Evolutionary conservation across 2,113 vertebrate species (phyloP).

Genomic region (Tragelaphus buxtoni): DNA sequence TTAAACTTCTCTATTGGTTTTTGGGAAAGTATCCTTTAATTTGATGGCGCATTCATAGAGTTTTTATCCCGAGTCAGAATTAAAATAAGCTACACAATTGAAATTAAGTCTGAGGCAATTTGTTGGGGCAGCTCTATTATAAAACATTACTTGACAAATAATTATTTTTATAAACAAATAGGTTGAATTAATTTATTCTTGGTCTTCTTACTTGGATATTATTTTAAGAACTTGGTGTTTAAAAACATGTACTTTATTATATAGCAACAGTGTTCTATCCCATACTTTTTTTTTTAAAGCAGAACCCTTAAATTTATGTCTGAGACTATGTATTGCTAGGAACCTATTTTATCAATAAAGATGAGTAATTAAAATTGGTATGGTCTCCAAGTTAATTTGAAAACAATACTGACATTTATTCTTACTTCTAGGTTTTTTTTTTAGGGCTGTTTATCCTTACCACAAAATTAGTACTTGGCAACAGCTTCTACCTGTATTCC

Average conservation of each 20-base stretch:
- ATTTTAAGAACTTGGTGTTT: constrained; percentile 69
- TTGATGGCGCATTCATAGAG: background rate
- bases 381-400: constrained; percentile 22
- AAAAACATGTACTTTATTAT: constrained; percentile 59
- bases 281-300: constrained; percentile 74
- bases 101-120: constrained; percentile 62
- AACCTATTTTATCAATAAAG: constrained; percentile 84
- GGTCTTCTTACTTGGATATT: constrained; percentile 56
- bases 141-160: constrained; percentile 77
- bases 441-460: background rate
- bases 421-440: background rate
- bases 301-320: constrained; percentile 69
- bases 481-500: background rate
- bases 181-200: constrained; percentile 76
- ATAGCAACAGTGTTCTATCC: constrained; percentile 73
- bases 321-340: constrained; percentile 73
- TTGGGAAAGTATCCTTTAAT: background rate
- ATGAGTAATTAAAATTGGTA: constrained; percentile 52
- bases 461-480: background rate
- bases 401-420: background rate
- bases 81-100: constrained; percentile 6
- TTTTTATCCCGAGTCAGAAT: constrained; percentile 37
- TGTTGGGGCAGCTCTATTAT: constrained; percentile 73
- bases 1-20: constrained; percentile 49
- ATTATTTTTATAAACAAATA: constrained; percentile 80